phyloP scores from a whole-genome alignment of 2,888 invertebrate genomes.

The Trichogramma evanescens region DNA sequence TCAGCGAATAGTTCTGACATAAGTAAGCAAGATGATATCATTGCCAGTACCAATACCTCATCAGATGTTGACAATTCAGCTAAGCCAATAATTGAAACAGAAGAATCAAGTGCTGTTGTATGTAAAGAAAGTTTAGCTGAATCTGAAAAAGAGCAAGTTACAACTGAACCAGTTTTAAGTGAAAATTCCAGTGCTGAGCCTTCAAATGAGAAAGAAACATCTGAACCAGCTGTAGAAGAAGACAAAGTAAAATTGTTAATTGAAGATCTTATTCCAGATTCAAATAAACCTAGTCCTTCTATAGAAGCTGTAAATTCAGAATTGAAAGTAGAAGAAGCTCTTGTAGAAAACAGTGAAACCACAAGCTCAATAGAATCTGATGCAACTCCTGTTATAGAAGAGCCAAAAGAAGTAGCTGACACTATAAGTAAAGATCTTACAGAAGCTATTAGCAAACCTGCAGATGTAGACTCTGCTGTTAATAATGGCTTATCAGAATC shows the following conservation, averaged over 20 bases:
- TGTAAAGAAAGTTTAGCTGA: neutral
- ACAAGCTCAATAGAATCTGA: conserved; percentile 35
- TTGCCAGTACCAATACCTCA: conserved; percentile 18
- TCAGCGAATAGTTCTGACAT: no score
- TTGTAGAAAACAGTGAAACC: conserved; percentile 30
- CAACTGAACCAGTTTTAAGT: neutral
- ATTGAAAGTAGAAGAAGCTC: conserved; percentile 33
- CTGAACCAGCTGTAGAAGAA: conserved; percentile 7
- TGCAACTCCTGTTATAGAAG: conserved; percentile 38
- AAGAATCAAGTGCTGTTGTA: neutral
- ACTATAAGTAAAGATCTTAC: conserved; percentile 23
- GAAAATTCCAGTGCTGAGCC: neutral
- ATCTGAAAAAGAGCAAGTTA: neutral
- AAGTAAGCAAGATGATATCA: no score
- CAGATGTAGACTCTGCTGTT: conserved; percentile 11
- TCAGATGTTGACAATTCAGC: neutral
- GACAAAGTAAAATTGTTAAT: conserved; percentile 13
- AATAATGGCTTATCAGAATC: conserved; percentile 8
- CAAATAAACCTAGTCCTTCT: neutral
- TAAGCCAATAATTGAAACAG: neutral
- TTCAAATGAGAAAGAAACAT: neutral
- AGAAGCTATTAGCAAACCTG: conserved; percentile 24
- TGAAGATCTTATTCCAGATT: conserved; percentile 23
- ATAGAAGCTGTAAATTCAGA: neutral
- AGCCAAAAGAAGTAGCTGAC: conserved; percentile 30